These are phyloP conservation scores for Spinibarbus caldwelli DNA, from an alignment of 2,797 vertebrate genomes.

Conservation along the genomic window DNA sequence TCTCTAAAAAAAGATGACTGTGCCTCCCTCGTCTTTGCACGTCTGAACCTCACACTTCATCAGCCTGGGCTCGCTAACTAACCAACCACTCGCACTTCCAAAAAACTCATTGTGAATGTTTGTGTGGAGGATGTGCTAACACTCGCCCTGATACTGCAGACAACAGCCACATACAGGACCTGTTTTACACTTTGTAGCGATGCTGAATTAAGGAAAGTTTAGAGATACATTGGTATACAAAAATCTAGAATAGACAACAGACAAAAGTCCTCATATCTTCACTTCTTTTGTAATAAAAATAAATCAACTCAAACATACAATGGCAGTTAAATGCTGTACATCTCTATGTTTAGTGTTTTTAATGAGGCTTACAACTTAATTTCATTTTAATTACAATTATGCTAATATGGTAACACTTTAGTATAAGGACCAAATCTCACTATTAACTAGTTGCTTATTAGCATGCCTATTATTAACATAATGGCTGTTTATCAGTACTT, in stretches of 20 bases:
- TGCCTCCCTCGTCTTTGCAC: slow-evolving; percentile 42
- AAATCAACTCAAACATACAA: neutral
- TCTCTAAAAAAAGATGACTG: slow-evolving; percentile 47
- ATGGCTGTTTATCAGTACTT: neutral
- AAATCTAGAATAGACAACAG: neutral
- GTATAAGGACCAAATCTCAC: neutral
- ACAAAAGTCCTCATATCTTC: neutral
- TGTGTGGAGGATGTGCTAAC: slow-evolving; percentile 39
- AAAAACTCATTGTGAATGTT: slow-evolving; percentile 35
- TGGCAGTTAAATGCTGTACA: neutral
- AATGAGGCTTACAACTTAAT: neutral
- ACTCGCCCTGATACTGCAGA: slow-evolving; percentile 22
- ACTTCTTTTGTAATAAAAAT: neutral
- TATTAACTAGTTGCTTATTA: neutral
- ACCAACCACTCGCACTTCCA: slow-evolving; percentile 19
- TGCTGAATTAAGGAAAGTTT: slow-evolving; percentile 7
- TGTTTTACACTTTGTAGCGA: slow-evolving; percentile 14
- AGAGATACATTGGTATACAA: neutral
- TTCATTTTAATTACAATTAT: neutral
- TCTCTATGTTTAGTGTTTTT: neutral
- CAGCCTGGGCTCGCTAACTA: slow-evolving; percentile 39
- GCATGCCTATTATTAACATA: neutral
- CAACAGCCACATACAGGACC: neutral
- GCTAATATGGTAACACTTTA: neutral
- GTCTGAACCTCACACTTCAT: slow-evolving; percentile 42